Conservation (phyloP, 2,113 vertebrate genomes). For the Mungos mungo region DNA sequence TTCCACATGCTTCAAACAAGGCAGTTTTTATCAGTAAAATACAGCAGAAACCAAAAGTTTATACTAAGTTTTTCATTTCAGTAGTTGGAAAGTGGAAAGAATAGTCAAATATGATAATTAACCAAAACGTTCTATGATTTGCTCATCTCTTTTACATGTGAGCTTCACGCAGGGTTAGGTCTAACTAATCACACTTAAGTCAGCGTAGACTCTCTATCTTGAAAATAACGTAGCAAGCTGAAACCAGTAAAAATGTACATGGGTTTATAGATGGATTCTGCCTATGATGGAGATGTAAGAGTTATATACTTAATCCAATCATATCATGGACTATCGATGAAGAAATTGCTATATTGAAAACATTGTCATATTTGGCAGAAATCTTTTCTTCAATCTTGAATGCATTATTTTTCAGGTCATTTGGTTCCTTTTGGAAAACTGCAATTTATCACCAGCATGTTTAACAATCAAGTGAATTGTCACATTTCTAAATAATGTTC, state of each 20-base stretch:
- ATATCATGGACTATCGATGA: constrained; percentile 76
- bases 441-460: not conserved
- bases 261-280: constrained; percentile 72
- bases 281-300: constrained; percentile 62
- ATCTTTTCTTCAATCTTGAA: constrained; percentile 43
- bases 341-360: constrained; percentile 71
- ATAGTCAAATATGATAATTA: not conserved
- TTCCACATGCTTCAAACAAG: not conserved
- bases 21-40: constrained; percentile 36
- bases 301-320: constrained; percentile 74
- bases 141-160: not conserved
- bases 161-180: not conserved
- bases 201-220: constrained; percentile 50
- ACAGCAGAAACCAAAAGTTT: not conserved
- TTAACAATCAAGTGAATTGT: constrained; percentile 15
- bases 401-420: constrained; percentile 26
- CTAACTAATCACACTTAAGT: constrained; percentile 40
- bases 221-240: constrained; percentile 59
- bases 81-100: not conserved
- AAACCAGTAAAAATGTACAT: constrained; percentile 73
- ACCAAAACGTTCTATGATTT: not conserved
- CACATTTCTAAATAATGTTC: not conserved
- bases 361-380: constrained; percentile 53
- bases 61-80: not conserved
- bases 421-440: constrained; percentile 70